A percentile compares a stretch with the other conserved stretches of the same genome.
Conservation (phyloP, 2,797 vertebrate species). For the Phalanger gymnotis region DNA sequence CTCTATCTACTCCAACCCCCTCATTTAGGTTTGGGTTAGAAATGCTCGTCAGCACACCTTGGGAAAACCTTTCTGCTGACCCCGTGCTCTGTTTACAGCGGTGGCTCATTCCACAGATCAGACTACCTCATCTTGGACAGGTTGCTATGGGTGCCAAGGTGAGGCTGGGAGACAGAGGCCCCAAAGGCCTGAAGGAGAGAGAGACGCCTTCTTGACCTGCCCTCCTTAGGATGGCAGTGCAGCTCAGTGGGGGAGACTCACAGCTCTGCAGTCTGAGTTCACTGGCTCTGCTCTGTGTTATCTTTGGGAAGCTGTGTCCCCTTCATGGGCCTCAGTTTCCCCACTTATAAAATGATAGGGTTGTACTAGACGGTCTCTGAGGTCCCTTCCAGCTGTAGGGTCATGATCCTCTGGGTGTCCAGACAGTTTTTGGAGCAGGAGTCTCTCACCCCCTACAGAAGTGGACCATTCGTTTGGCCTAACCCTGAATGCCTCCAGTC, state of each 20-base stretch:
- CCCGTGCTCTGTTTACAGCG: too few relatives aligned
- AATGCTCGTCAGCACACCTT: too few relatives aligned
- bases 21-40: too few relatives aligned
- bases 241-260: background rate
- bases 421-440: background rate
- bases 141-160: background rate
- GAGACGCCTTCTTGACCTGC: background rate
- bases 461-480: background rate
- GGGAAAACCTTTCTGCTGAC: too few relatives aligned
- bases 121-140: background rate
- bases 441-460: background rate
- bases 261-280: background rate
- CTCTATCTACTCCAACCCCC: too few relatives aligned
- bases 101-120: too few relatives aligned
- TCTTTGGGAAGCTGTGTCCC: background rate
- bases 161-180: background rate
- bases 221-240: background rate
- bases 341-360: background rate
- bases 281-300: background rate
- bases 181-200: too few relatives aligned
- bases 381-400: background rate
- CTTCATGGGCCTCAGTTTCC: background rate
- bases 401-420: too few relatives aligned
- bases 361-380: background rate
- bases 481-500: too few relatives aligned